phyloP scores from a whole-genome alignment of 1,140 invertebrate genomes.

The Drosophila ercepeae region DNA sequence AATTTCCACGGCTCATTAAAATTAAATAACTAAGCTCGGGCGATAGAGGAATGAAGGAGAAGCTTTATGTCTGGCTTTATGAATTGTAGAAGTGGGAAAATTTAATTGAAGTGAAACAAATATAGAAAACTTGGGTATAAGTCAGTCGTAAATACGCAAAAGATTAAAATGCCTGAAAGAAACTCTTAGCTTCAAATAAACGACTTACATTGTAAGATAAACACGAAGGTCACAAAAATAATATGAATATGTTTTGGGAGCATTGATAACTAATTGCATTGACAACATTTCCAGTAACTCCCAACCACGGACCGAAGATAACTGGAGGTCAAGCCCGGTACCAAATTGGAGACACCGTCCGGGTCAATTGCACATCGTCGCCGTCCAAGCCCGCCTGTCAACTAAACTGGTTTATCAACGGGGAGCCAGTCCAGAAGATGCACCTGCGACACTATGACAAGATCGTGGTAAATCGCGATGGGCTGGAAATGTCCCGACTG shows the following conservation, averaged over 20 bases:
- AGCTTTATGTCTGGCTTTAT: background rate
- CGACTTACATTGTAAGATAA: no score
- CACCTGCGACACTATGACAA: conserved; percentile 79
- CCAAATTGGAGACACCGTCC: conserved; percentile 91
- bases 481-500: conserved; percentile 89
- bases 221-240: background rate
- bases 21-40: conserved; percentile 68
- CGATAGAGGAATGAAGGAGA: conserved; percentile 4
- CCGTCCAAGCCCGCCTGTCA: conserved; percentile 92
- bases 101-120: conserved; percentile 21
- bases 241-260: background rate
- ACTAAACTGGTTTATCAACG: conserved; percentile 94
- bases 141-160: background rate
- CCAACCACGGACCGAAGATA: conserved; percentile 92
- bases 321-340: conserved; percentile 91
- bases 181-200: background rate
- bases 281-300: conserved; percentile 87
- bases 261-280: conserved; percentile 18
- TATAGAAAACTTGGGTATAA: background rate
- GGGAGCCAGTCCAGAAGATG: conserved; percentile 88
- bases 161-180: background rate
- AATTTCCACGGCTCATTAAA: conserved; percentile 78
- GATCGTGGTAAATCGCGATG: conserved; percentile 72
- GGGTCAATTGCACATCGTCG: conserved; percentile 93
- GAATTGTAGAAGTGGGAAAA: background rate